Percentiles rank a stretch among this genome's conserved stretches.
phyloP scores from a whole-genome alignment of 1,140 invertebrate genomes.

The Drosophila mayri region DNA sequence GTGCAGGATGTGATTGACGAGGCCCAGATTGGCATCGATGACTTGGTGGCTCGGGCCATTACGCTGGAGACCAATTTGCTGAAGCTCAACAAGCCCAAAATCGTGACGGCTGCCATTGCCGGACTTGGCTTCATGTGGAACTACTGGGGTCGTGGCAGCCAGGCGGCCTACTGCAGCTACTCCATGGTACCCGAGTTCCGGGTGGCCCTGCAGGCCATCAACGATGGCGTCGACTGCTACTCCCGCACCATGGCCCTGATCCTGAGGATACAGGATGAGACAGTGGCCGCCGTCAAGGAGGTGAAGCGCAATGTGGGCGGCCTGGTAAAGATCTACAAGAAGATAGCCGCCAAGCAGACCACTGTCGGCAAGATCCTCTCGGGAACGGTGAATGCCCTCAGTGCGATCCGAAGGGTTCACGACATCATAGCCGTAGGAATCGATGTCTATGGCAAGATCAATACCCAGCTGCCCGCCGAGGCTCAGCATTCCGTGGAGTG shows the following conservation, averaged over 20 bases:
- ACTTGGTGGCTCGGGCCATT: constrained; percentile 55
- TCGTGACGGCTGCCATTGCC: constrained; percentile 60
- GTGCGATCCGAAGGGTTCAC: constrained; percentile 57
- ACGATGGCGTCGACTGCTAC: constrained; percentile 74
- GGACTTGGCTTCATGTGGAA: constrained; percentile 60
- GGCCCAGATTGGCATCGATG: constrained; percentile 62
- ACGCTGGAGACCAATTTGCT: constrained; percentile 59
- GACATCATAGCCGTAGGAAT: constrained; percentile 72
- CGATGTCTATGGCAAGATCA: constrained; percentile 58
- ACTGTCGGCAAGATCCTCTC: constrained; percentile 70
- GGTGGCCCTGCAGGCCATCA: constrained; percentile 60
- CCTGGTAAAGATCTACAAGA: constrained; percentile 73
- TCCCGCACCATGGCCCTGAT: constrained; percentile 56
- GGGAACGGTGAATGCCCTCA: constrained; percentile 60
- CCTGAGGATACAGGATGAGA: constrained; percentile 62
- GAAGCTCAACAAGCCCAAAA: constrained; percentile 72
- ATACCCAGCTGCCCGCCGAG: constrained; percentile 60
- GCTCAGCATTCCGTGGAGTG: constrained; percentile 46
- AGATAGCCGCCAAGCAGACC: constrained; percentile 65
- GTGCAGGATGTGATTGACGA: constrained; percentile 74
- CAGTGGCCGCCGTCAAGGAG: constrained; percentile 65
- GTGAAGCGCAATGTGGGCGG: constrained; percentile 54
- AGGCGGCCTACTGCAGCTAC: constrained; percentile 78
- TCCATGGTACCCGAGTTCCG: constrained; percentile 72
- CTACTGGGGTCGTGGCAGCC: constrained; percentile 48